Evolutionary conservation across 2,797 vertebrate species (phyloP).

Genomic region (Xiphophorus birchmanni): DNA sequence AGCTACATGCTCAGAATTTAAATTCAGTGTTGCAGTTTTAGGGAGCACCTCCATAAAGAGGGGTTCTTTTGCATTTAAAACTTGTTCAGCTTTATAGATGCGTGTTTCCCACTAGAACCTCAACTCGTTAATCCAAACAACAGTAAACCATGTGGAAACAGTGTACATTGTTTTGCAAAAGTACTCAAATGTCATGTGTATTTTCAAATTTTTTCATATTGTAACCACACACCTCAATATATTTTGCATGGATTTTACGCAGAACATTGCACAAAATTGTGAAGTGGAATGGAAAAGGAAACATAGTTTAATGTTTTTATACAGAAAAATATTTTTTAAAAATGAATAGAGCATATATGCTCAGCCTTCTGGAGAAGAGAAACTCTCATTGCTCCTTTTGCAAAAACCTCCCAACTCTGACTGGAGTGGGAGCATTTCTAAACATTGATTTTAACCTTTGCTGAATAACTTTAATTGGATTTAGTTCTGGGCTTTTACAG

Average conservation of each 20-base stretch:
- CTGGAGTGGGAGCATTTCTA: neutral
- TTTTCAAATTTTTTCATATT: neutral
- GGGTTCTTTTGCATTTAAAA: slow-evolving; percentile 7
- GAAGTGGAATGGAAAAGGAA: neutral
- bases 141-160: neutral
- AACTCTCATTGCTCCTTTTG: neutral
- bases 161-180: neutral
- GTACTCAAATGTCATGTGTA: neutral
- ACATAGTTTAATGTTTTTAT: neutral
- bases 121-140: neutral
- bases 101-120: neutral
- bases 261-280: neutral
- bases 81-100: neutral
- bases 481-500: neutral
- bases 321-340: neutral
- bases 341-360: neutral
- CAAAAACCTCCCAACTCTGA: neutral
- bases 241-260: neutral
- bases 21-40: slow-evolving; percentile 5
- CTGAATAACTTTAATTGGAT: neutral
- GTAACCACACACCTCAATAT: neutral
- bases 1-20: neutral
- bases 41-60: neutral
- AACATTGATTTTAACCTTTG: neutral
- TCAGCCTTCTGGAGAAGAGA: neutral